Evolutionary conservation across 2,888 invertebrate genomes (phyloP), one percentile per base, ranked within the genome.

Genomic region (Heliconius cydno): DNA sequence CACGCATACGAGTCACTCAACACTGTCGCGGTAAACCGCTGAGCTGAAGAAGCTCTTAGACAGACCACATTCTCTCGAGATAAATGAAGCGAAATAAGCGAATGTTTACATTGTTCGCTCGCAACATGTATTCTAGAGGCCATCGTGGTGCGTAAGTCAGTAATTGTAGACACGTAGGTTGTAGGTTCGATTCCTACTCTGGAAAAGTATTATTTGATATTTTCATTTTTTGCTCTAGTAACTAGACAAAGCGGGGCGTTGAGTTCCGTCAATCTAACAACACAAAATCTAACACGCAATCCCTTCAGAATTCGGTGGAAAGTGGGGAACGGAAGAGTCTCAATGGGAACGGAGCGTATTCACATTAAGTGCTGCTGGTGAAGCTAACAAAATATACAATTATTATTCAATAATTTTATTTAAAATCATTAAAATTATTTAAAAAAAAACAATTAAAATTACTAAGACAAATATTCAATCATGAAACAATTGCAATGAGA

Each of bases 401-500:
- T 12, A 41, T 12, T 41, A 12, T 41, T 41, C 2, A 41, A 41
- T 41, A 12, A 12, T 41, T 12, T 41, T 12, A 41, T 12, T 52
- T 52, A 52, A 22, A 52, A 22, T 52, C 7, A 22, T 52, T 52
- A 19, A 12, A 13, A 46, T 15, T 13, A 6, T n/a, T 52, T 52
- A 22, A 52, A 52, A 52, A 6, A 19, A 19, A 19, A 52, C 19
- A 7, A 0, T 52, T 52, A 90, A 90, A 88, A 82, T 85, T 84
- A 83, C 85, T 87, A 88, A 86, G 85, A 84, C 79, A 76, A 79
- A 76, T 79, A 82, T 86, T 86, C 84, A 89, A 91, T 90, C 87
- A 87, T 88, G 90, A 91, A 92, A 92, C 92, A 91, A 92, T 91
- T 90, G 90, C 89, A 90, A 90, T 89, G 89, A 83, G 85, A 88